Percentiles rank a stretch among this genome's conserved stretches.
These are phyloP conservation scores for Caretta caretta DNA, from an alignment of 2,113 vertebrate species.

Conservation along the genomic window DNA sequence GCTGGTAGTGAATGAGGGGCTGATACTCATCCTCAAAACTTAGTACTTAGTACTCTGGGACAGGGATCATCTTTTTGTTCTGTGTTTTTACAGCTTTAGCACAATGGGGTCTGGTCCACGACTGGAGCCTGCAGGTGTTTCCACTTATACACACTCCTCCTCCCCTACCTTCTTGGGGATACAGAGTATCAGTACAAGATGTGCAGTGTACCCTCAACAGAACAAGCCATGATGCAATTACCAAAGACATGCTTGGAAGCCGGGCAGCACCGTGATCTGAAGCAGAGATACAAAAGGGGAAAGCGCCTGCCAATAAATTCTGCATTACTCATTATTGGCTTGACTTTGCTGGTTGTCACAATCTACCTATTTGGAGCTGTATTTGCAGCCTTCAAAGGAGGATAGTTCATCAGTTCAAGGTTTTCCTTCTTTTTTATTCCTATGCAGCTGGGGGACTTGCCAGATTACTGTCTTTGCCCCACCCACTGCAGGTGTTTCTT, in stretches of 20 bases:
- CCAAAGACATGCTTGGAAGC: not conserved
- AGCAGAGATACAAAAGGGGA: not conserved
- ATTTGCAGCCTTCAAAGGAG: not conserved
- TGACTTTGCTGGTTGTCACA: not conserved
- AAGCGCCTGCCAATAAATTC: not conserved
- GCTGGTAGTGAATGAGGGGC: not conserved
- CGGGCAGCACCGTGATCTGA: not conserved
- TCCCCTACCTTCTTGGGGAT: not conserved
- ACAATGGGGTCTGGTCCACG: not conserved
- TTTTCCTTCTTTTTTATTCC: not conserved
- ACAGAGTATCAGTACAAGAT: not conserved
- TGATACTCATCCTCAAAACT: not conserved
- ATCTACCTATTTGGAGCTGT: not conserved
- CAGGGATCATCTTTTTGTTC: not conserved
- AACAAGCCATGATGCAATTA: not conserved
- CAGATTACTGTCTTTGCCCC: not conserved
- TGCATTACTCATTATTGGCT: not conserved
- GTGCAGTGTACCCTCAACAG: not conserved
- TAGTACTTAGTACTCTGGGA: not conserved
- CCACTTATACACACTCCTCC: not conserved
- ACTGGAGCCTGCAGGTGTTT: not conserved
- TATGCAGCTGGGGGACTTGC: not conserved
- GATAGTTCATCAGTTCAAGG: not conserved
- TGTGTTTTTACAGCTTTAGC: not conserved
- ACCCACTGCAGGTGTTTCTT: not conserved